phyloP scores from a whole-genome alignment of 2,888 invertebrate genomes.

The Mythimna ferrago region DNA sequence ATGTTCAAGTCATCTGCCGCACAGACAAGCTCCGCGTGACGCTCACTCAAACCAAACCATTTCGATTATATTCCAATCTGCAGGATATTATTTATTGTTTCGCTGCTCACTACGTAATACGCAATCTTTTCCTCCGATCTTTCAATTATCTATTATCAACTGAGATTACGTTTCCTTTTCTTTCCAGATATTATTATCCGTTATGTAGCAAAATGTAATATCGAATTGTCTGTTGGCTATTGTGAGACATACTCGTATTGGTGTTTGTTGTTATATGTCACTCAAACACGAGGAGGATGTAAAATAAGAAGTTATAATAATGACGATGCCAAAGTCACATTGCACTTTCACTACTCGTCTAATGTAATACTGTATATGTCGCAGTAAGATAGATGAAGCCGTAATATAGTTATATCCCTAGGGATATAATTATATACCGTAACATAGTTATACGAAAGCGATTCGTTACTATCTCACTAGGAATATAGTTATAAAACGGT shows the following conservation, averaged over 20 bases:
- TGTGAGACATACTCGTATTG: background rate
- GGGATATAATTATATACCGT: no score
- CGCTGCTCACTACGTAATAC: constrained; percentile 46
- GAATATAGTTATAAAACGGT: no score
- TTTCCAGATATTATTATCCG: constrained; percentile 46
- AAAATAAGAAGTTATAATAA: background rate
- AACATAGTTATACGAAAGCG: no score
- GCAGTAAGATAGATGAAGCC: no score
- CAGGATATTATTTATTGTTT: constrained; percentile 62
- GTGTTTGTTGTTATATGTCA: background rate
- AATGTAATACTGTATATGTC: no score
- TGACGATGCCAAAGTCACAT: background rate
- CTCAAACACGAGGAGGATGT: background rate
- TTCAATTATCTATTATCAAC: constrained; percentile 65
- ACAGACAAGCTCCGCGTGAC: background rate
- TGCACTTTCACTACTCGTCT: no score
- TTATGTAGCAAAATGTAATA: constrained; percentile 45
- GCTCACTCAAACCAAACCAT: constrained; percentile 21
- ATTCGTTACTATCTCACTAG: no score
- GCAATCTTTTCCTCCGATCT: constrained; percentile 54
- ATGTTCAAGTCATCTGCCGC: background rate
- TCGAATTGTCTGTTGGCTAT: constrained; percentile 34
- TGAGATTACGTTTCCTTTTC: constrained; percentile 64
- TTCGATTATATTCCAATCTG: constrained; percentile 28
- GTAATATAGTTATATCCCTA: no score